Evolutionary conservation across 2,797 vertebrate species (phyloP).

Genomic region (Lepidocolaptes lacrymiger): DNA sequence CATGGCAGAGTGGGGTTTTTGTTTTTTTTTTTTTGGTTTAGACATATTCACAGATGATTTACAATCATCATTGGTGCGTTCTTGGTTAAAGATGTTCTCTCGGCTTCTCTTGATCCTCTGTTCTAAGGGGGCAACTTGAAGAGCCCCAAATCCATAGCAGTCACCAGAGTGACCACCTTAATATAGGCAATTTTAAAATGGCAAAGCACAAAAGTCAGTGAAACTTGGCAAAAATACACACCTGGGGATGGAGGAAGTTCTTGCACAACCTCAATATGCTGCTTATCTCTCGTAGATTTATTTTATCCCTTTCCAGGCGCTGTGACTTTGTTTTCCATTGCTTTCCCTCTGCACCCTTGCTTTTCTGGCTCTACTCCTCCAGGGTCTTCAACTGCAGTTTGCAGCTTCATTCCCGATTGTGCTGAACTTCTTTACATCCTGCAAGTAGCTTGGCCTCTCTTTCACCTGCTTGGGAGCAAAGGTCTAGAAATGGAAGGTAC

Average conservation of each 20-base stretch:
- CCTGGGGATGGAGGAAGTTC: background rate
- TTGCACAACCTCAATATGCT: background rate
- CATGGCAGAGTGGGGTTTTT: background rate
- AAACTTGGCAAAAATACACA: background rate
- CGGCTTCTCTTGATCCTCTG: background rate
- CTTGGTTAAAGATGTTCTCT: background rate
- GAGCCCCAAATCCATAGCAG: background rate
- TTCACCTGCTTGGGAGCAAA: background rate
- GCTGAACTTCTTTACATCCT: background rate
- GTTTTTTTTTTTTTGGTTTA: background rate
- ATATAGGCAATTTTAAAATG: background rate
- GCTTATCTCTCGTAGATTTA: background rate
- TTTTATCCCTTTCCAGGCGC: background rate
- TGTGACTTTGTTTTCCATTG: background rate
- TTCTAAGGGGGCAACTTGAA: background rate
- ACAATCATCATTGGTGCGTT: background rate
- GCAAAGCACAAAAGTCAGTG: background rate
- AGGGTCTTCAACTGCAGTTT: background rate
- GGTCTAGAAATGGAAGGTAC: background rate
- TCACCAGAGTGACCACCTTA: accelerated
- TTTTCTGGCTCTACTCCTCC: background rate
- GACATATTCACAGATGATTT: background rate
- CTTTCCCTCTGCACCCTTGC: background rate
- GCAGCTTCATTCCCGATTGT: accelerated
- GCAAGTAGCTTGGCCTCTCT: background rate